Evolutionary conservation across 2,113 vertebrate genomes (phyloP).

Genomic region (Catharus minimus): DNA sequence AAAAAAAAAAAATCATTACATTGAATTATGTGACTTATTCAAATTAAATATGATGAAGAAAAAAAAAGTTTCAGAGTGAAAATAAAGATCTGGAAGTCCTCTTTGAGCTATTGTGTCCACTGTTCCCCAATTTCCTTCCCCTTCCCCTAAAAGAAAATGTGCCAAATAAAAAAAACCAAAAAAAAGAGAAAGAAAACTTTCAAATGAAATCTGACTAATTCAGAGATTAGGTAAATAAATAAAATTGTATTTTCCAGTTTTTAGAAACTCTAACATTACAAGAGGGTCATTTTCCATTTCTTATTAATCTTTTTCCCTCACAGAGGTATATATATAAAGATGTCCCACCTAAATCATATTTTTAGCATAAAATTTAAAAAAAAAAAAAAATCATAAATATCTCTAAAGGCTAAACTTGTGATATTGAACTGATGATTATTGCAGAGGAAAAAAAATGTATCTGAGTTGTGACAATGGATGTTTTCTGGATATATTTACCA

Average conservation of each 20-base stretch:
- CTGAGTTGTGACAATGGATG: not conserved
- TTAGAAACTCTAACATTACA: not conserved
- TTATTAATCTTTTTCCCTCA: fast-evolving
- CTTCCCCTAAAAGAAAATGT: fast-evolving
- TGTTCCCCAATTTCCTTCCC: not conserved
- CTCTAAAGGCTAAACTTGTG: not conserved
- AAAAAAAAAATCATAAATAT: not conserved
- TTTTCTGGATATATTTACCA: not conserved
- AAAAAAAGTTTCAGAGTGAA: not conserved
- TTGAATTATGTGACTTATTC: not conserved
- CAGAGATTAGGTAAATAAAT: not conserved
- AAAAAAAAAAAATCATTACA: not conserved
- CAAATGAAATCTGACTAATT: not conserved
- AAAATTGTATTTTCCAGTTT: not conserved
- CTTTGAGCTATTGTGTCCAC: not conserved
- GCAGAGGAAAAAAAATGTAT: not conserved
- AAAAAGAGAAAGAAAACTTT: not conserved
- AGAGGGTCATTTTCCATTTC: not conserved
- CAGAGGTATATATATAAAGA: not conserved
- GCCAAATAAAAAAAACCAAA: not conserved
- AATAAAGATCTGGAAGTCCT: not conserved
- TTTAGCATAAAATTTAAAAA: not conserved
- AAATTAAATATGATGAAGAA: not conserved
- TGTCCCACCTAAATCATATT: not conserved
- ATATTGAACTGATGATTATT: not conserved